phyloP scores from a whole-genome alignment of 2,888 invertebrate species.

The Apodemia duryi region DNA sequence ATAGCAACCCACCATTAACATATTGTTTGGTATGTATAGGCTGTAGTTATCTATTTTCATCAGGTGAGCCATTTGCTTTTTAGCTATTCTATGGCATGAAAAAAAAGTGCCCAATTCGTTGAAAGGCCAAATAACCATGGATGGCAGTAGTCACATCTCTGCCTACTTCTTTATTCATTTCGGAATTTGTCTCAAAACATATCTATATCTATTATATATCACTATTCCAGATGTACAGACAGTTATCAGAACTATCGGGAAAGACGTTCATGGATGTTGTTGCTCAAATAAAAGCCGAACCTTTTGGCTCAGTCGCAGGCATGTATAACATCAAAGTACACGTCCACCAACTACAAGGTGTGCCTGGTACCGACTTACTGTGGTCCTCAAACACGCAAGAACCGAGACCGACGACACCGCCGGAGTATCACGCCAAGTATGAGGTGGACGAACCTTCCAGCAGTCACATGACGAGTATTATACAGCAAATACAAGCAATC shows the following conservation, averaged over 20 bases:
- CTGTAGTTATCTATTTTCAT: too few species aligned
- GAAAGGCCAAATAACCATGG: too few species aligned
- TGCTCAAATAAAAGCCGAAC: slow-evolving; percentile 71
- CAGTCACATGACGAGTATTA: slow-evolving; percentile 14
- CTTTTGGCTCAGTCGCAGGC: slow-evolving; percentile 79
- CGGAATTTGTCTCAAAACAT: too few species aligned
- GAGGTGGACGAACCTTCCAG: slow-evolving; percentile 33
- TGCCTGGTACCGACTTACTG: slow-evolving; percentile 48
- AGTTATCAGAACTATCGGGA: slow-evolving; percentile 72
- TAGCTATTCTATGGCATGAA: too few species aligned
- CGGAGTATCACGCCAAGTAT: slow-evolving; percentile 44
- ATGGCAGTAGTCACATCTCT: too few species aligned
- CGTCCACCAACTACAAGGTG: slow-evolving; percentile 47
- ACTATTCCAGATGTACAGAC: slow-evolving; percentile 55
- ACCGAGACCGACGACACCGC: slow-evolving; percentile 48
- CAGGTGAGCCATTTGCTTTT: too few species aligned
- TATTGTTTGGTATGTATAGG: too few species aligned
- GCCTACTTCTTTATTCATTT: too few species aligned
- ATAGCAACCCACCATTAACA: too few species aligned
- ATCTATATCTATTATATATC: not conserved
- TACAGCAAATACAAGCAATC: slow-evolving; percentile 12
- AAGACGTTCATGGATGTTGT: slow-evolving; percentile 62
- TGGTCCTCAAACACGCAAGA: slow-evolving; percentile 52
- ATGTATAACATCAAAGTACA: slow-evolving; percentile 81
- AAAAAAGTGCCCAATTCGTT: too few species aligned